Base-by-base conservation (phyloP, 2,888 invertebrate genomes). In the Pyrgus malvae region DNA sequence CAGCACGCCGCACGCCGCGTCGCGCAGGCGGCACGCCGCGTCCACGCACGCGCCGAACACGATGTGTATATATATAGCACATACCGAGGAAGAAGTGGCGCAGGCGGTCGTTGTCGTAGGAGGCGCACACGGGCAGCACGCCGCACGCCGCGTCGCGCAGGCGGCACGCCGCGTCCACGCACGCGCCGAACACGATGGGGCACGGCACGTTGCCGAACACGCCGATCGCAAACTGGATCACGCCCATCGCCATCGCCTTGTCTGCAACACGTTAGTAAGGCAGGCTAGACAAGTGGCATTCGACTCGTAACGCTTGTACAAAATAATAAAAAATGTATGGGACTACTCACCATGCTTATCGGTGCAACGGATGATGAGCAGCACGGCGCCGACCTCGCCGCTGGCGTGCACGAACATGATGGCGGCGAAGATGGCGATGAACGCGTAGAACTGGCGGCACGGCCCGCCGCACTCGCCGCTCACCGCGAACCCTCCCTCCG, bases 171-270 rank as follows among this genome's bases (percentile, higher is more conserved):
- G 96, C 96, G 91, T 98, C 98, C 53, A 98, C 95, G 33, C 97
- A 96, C 37, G 96, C 95, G 58, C 97, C 98, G 83, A 98, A 98
- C 66, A 98, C 93, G 67, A 97, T 96, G n/a, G 97, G 97, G 82
- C 98, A 98, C 67, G 97, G 98, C 73, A 98, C 97, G 85, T 97
- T 98, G 66, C 97, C 97, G 85, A 98, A 97, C 64, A 97, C 92
- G 55, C 97, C 97, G 63, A 97, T 97, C 55, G 97, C 97, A 83
- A 97, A 97, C 81, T 97, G 97, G 76, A 97, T 97, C 73, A 98
- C 93, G 21, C 97, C 97, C 84, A 98, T 93, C 58, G 97, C 98
- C 97, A 98, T 97, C 50, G 97, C 97, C 82, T 98, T 98, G 78
- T 98, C 97, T 90, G 74, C 5, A 25, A 33, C 31, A n/a, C n/a